phyloP scores from a whole-genome alignment of 2,797 vertebrate species.

The Huso huso region DNA sequence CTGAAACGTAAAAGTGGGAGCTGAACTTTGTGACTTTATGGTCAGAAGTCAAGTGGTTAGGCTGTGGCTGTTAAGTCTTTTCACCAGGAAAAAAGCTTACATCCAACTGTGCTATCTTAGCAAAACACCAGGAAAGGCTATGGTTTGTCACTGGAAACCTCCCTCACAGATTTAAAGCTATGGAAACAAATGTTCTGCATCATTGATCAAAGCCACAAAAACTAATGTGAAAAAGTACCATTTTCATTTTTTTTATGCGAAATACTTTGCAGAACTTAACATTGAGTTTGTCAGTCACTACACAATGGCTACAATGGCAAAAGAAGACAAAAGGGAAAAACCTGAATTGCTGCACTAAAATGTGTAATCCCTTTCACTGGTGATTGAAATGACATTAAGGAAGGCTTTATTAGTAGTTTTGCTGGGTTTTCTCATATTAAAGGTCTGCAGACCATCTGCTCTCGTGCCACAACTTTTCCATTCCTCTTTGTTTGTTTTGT shows the following conservation, averaged over 20 bases:
- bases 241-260: slow-evolving; percentile 32
- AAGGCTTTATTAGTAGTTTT: slow-evolving; percentile 38
- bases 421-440: background rate
- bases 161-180: slow-evolving; percentile 24
- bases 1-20: background rate
- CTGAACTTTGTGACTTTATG: background rate
- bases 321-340: slow-evolving; percentile 23
- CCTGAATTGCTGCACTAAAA: slow-evolving; percentile 38
- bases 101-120: slow-evolving; percentile 36
- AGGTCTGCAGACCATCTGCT: slow-evolving; percentile 38
- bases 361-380: slow-evolving; percentile 35
- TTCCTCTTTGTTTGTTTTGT: slow-evolving; percentile 10
- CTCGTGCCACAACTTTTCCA: slow-evolving; percentile 26
- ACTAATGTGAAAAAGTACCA: slow-evolving; percentile 34
- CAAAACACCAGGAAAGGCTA: slow-evolving; percentile 21
- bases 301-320: slow-evolving; percentile 33
- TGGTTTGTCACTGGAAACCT: slow-evolving; percentile 25
- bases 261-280: slow-evolving; percentile 30
- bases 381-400: slow-evolving; percentile 38
- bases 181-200: slow-evolving; percentile 36
- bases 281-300: slow-evolving; percentile 37
- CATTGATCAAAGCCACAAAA: slow-evolving; percentile 39
- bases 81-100: slow-evolving; percentile 24
- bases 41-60: slow-evolving; percentile 20
- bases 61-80: slow-evolving; percentile 22